Evolutionary conservation across 1,140 invertebrate genomes (phyloP).

Genomic region (Pogonomyrmex californicus): DNA sequence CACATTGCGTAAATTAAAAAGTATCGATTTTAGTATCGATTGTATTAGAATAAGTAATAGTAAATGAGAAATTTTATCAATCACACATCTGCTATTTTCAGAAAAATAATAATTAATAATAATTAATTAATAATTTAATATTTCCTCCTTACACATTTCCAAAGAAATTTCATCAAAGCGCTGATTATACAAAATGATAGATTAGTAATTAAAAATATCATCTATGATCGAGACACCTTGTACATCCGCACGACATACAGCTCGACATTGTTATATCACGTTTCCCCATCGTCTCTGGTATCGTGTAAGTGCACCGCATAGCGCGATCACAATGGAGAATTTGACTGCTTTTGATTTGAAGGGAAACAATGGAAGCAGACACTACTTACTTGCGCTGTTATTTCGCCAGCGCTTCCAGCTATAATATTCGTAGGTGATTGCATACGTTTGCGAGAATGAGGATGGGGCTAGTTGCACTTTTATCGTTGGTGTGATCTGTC

Average conservation of each 20-base stretch:
- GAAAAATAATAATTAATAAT: not conserved
- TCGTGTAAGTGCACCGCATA: conserved; percentile 64
- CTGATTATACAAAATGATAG: not conserved
- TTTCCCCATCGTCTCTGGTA: conserved; percentile 56
- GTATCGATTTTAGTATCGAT: not conserved
- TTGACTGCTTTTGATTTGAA: conserved; percentile 81
- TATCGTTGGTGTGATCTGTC: conserved; percentile 38
- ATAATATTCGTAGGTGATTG: conserved; percentile 71
- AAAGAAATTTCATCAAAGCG: not conserved
- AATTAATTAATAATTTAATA: not conserved
- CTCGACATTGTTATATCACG: conserved; percentile 63
- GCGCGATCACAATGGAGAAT: conserved; percentile 78
- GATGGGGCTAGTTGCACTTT: conserved; percentile 59
- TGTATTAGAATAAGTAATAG: not conserved
- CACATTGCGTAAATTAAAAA: conserved; percentile 33
- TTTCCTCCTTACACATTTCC: not conserved
- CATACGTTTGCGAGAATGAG: conserved; percentile 44
- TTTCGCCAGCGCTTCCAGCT: conserved; percentile 70
- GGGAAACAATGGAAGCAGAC: conserved; percentile 80
- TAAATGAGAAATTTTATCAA: not conserved
- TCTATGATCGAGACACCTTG: not conserved
- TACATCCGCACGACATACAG: conserved; percentile 21
- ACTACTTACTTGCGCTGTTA: conserved; percentile 79
- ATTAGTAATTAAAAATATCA: not conserved
- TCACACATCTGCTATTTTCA: not conserved